Base-by-base conservation (phyloP, 2,888 invertebrate species). In the Orchestes rusci region DNA sequence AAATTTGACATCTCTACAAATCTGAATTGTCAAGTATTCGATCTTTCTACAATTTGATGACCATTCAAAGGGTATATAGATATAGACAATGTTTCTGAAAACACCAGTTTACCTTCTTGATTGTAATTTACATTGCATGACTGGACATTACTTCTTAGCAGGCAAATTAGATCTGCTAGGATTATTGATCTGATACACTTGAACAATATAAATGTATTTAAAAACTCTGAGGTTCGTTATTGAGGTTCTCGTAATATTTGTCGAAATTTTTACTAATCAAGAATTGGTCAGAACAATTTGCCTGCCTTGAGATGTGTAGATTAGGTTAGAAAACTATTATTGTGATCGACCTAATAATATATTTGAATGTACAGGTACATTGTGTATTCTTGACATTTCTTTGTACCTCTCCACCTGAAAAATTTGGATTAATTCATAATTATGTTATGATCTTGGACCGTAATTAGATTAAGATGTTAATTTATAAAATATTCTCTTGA, bases 401-500 rank as follows among this genome's bases (percentile, higher is more conserved):
- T 50, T 58, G 56, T 57, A 61, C 57, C 60, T 61, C 56, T 60
- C 54, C 52, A 57, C 54, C 55, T 51, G 48, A 50, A 39, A 45
- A 43, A 5, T 52, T 50, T 51, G 33, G 48, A 53, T 55, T 56
- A 51, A 52, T 55, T 54, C 49, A 53, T 58, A 58, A 55, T 59
- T 59, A 57, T 57, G 58, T 58, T 52, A 56, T 55, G 56, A 56
- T 54, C 56, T 60, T 59, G 57, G 55, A 57, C 54, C 57, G 54
- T 61, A 59, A 59, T 56, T 63, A 60, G 59, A 56, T 43, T 65
- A 62, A 62, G 62, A 54, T 56, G 60, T 60, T 64, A 63, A 65
- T 64, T 65, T 64, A 63, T 62, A 63, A 65, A 64, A 48, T 51
- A 51, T 63, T 63, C 58, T 63, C 60, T 63, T 64, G 61, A 60